Evolutionary conservation across 2,888 invertebrate genomes (phyloP), one percentile per base, ranked within the genome.

Genomic region (Drosophila cognata): DNA sequence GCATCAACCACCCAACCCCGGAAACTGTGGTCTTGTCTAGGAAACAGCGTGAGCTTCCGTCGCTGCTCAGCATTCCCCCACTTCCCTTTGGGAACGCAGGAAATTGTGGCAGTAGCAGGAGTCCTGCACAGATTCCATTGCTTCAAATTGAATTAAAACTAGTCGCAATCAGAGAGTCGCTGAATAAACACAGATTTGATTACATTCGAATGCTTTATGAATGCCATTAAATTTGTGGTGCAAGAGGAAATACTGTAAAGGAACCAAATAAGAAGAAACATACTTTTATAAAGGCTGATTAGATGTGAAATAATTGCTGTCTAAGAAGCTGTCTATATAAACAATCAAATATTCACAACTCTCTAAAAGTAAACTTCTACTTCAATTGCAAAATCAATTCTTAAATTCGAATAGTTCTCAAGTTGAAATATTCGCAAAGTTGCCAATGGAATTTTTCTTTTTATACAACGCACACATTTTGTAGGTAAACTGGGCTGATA

Each of bases 21-120:
- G 87, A 84, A 74, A 57, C 58, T 76, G 77, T 41, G 86, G 85
- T 74, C 88, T 84, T 88, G 81, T 87, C 81, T 78, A 79, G 87
- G 78, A 87, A 86, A 69, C 86, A 69, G 86, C 84, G 74, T 71
- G 55, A 68, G 76, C 79, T 83, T 83, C 85, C 81, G 68, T 52
- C 43, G 35, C 58, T 66, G 16, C 51, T 29, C 2, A 56, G 60
- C 52, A 33, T 16, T 43, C 50, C 29, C 21, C 61, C 5, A 0
- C 25, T 43, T 43, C 11, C 13, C 31, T n/a, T 2, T 52, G 58
- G 5, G 25, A 62, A 55, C 21, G 51, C 71, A 71, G 88, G 84
- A 87, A 84, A 84, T 86, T 77, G 71, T 73, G 51, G 72, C 62
- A 58, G 62, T 52, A 60, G 25, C 48, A 29, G 33, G 18, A 51